phyloP scores from a whole-genome alignment of 2,888 invertebrate genomes.

The Ophion ellenae region DNA sequence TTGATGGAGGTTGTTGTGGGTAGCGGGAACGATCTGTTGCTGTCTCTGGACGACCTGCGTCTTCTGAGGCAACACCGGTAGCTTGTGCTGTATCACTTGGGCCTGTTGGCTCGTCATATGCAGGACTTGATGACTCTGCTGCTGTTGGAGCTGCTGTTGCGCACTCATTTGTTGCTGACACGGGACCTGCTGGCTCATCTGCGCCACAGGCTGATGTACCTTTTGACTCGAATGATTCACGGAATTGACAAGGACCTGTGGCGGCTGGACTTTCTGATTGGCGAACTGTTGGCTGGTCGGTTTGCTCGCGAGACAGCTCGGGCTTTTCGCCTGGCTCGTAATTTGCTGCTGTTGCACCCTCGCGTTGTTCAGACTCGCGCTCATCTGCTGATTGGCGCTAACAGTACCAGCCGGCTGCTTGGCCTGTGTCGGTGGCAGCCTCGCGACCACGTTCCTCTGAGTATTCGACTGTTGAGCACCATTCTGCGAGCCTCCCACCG shows the following conservation, averaged over 20 bases:
- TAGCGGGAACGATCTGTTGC: slow-evolving; percentile 42
- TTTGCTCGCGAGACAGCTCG: slow-evolving; percentile 62
- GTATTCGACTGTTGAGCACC: slow-evolving; percentile 65
- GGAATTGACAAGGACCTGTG: slow-evolving; percentile 64
- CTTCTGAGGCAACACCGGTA: slow-evolving; percentile 73
- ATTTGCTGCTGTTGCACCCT: slow-evolving; percentile 73
- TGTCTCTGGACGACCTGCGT: slow-evolving; percentile 71
- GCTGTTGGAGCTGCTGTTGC: slow-evolving; percentile 24
- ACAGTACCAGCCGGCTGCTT: slow-evolving; percentile 69
- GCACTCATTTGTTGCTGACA: slow-evolving; percentile 28
- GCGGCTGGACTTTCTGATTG: slow-evolving; percentile 73
- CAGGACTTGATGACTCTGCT: slow-evolving; percentile 51
- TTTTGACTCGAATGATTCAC: slow-evolving; percentile 72
- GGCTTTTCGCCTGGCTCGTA: slow-evolving; percentile 64
- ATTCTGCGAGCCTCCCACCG: slow-evolving; percentile 66
- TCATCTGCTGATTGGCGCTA: slow-evolving; percentile 68
- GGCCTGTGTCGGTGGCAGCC: slow-evolving; percentile 72
- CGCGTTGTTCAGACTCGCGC: slow-evolving; percentile 73
- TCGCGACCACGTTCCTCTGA: slow-evolving; percentile 70
- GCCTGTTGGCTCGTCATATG: slow-evolving; percentile 52
- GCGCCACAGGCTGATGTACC: slow-evolving; percentile 64
- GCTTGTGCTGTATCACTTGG: slow-evolving; percentile 71
- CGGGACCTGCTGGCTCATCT: slow-evolving; percentile 57
- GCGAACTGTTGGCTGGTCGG: slow-evolving; percentile 68
- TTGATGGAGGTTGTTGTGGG: slow-evolving; percentile 72